Evolutionary conservation across 2,888 invertebrate genomes (phyloP), one percentile per base, ranked within the genome.

Genomic region (Lasioglossum marginatum): DNA sequence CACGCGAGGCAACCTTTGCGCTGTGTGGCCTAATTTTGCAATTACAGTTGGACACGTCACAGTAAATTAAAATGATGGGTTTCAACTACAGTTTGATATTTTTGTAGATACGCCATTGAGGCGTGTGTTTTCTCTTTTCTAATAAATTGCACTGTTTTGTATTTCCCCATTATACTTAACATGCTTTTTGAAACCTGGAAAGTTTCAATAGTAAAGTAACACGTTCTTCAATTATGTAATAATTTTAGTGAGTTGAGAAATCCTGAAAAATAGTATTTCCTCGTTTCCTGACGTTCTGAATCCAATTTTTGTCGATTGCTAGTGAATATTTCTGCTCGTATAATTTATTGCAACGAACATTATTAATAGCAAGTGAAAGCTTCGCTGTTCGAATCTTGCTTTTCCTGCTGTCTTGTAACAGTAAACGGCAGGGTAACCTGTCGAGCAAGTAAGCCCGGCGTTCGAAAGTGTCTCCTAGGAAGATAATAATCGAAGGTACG

Each of bases 401-500:
- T 72, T 72, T 72, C 52, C 52, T 52, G 52, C 23, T 8, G 52
- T 10, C 52, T 52, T 23, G 23, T 52, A 52, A 52, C 45, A 19
- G 19, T 19, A 4, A 27, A 45, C 45, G 71, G 19, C 12, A 70
- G 14, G 43, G 23, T 31, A 23, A 27, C 19, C 45, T 10, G 48
- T 48, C 48, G 48, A 23, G 48, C 48, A 72, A 27, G 43, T 16
- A 43, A 14, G 34, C 4, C 8, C 16, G 48, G 34, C n/a, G 75
- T 34, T 23, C 16, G 68, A 52, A 43, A 79, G 34, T n/a, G 27
- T 60, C 57, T 70, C 72, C 45, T 72, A 74, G 52, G 2, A 63
- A 63, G 80, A 63, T 82, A n/a, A 77, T 45, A 74, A 78, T 75
- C 66, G 72, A n/a, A 31, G 27, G 19, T 23, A 19, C 19, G 71